Conservation (phyloP, 1,140 invertebrate species). For the Anastrepha ludens region DNA sequence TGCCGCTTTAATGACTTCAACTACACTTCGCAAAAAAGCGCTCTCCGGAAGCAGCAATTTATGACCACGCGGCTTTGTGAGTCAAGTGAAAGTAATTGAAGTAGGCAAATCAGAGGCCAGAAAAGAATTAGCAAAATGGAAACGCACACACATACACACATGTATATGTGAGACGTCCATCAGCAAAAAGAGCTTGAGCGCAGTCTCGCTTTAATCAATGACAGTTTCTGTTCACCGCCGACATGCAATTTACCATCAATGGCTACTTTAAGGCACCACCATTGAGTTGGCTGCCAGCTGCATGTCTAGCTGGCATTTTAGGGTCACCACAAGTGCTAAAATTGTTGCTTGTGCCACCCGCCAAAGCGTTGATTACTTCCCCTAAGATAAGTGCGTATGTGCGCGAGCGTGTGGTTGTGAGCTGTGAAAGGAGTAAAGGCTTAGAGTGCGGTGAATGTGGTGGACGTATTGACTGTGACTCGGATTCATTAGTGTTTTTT, state of each 20-base stretch:
- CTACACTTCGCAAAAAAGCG: neutral
- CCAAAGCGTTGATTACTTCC: neutral
- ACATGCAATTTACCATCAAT: neutral
- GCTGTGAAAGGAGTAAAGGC: neutral
- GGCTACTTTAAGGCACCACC: conserved; percentile 19
- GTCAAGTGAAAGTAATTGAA: neutral
- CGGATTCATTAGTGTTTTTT: conserved; percentile 26
- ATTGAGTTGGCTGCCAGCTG: too few relatives aligned
- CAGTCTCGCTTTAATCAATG: conserved; percentile 2
- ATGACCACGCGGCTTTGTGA: neutral
- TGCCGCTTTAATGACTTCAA: neutral
- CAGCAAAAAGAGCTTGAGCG: neutral
- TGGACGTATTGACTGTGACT: neutral
- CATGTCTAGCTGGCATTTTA: neutral
- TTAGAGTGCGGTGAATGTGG: neutral
- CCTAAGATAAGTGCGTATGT: conserved; percentile 6
- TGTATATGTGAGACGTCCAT: neutral
- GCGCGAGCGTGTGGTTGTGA: neutral
- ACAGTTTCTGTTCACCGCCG: neutral
- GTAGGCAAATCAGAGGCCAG: neutral
- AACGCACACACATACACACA: too few relatives aligned
- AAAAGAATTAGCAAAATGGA: neutral
- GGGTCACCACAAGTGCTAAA: neutral
- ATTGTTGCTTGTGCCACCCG: neutral
- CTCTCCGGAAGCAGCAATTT: conserved; percentile 42